Base-by-base conservation (phyloP, 2,797 vertebrate species). In the Smutsia gigantea region DNA sequence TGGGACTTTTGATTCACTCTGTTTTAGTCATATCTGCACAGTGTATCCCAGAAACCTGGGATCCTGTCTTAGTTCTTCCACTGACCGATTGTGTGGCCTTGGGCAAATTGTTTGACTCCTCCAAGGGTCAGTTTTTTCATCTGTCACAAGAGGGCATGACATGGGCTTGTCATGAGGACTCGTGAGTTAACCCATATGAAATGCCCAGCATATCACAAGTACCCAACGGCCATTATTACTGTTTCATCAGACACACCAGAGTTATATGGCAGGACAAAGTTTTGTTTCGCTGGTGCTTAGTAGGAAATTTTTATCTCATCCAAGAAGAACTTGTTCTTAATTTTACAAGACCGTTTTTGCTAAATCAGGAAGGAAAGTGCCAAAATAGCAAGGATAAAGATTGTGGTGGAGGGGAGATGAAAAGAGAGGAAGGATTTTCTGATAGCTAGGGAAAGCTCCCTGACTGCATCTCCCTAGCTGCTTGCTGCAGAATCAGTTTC, bases 301-400 rank as follows among this genome's bases (percentile, higher is more conserved):
- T 66, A 53, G 17, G 49, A 85, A 88, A 42, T 81, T 66, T 84
- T 85, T 34, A 61, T 57, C 49, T 68, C 34, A 39, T 34, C 14
- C 10, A 68, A 72, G 31, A 42, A 81, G 23, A 85, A 78, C 31
- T 84, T 81, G 21, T 93, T 81, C 59, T 86, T 93, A 92, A 66
- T 85, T 95, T 92, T 93, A 87, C 21, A 84, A 63, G 37, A 46
- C 46, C 27, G 2, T 13, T 85, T 95, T 61, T 68, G 87, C 5
- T n/a, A 77, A 89, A 23, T 14, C 7, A 25, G 18, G 18, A 13
- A 88, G 81, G 25, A 86, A 88, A 72, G 37, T 85, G 9, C 14
- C 61, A 21, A 61, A 77, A 34, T 71, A 83, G 42, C 72, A 69
- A 72, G 37, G 59, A 25, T 8, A 46, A 69, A 49, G 55, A 18